Evolutionary conservation across 2,113 vertebrate genomes (phyloP).

Genomic region (Phylloscopus trochilus): DNA sequence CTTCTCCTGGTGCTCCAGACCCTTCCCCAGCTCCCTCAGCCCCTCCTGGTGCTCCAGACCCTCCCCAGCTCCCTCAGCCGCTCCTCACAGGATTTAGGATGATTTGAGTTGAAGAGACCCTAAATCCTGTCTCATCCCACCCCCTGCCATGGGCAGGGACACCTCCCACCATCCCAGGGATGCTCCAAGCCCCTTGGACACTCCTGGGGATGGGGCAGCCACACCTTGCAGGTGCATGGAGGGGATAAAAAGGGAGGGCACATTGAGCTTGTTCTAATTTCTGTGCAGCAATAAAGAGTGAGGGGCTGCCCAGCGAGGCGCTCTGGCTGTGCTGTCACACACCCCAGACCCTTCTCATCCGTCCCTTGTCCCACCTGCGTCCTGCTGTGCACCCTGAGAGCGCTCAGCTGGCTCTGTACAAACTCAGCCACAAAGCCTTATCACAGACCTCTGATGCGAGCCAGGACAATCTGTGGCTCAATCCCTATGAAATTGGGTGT

Average conservation of each 20-base stretch:
- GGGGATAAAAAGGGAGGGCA: not conserved
- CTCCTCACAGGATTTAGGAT: not conserved
- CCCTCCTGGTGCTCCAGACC: rapidly evolving
- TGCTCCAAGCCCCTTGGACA: not conserved
- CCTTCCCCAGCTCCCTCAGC: not conserved
- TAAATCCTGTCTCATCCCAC: not conserved
- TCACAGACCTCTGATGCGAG: rapidly evolving
- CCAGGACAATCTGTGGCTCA: not conserved
- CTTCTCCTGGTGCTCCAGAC: not conserved
- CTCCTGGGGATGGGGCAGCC: not conserved
- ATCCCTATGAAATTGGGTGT: not conserved
- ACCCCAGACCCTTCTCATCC: not conserved
- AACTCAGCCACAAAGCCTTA: not conserved
- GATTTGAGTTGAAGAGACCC: not conserved
- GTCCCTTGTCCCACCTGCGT: rapidly evolving
- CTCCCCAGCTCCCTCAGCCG: rapidly evolving
- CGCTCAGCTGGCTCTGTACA: not conserved
- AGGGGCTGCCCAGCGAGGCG: not conserved
- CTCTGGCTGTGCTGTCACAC: rapidly evolving
- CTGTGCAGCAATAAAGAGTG: not conserved
- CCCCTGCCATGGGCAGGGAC: not conserved
- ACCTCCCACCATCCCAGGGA: rapidly evolving
- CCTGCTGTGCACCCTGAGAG: not conserved
- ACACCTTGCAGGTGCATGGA: rapidly evolving
- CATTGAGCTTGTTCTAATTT: rapidly evolving